phyloP scores from a whole-genome alignment of 2,797 vertebrate species.

The Leontopithecus rosalia region DNA sequence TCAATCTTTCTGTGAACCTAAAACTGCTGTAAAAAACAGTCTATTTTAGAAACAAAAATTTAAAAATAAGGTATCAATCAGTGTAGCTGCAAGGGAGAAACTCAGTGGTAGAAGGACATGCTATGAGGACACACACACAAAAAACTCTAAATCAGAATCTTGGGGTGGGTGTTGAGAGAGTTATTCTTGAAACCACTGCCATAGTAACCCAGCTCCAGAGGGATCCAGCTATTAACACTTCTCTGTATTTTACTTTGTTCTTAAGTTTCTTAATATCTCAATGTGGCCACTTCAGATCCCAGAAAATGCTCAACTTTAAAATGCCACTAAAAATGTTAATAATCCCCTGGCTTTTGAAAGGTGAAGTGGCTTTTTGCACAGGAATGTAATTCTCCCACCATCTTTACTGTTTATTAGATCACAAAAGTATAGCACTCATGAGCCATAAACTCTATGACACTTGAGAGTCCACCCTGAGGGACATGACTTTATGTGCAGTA shows the following conservation, averaged over 20 bases:
- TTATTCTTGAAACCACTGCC: background rate
- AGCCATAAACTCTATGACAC: constrained; percentile 61
- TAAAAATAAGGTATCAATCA: background rate
- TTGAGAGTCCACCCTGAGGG: background rate
- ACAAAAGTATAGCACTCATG: background rate
- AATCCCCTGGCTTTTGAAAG: background rate
- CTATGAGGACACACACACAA: background rate
- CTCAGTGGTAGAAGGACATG: background rate
- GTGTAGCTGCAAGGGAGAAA: background rate
- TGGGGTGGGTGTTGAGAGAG: background rate
- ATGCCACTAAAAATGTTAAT: constrained; percentile 46
- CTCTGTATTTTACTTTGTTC: background rate
- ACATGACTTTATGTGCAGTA: background rate
- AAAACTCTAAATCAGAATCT: background rate
- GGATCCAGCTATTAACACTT: background rate
- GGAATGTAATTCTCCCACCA: constrained; percentile 42
- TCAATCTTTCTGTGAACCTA: background rate
- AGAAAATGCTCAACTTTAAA: constrained; percentile 22
- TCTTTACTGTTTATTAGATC: constrained; percentile 54
- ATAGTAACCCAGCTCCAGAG: background rate
- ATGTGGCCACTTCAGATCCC: background rate
- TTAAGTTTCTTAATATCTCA: background rate
- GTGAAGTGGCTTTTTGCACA: background rate
- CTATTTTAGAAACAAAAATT: background rate
- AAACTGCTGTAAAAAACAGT: background rate